A percentile compares a stretch with the other conserved stretches of the same genome.
Evolutionary conservation across 2,113 vertebrate genomes (phyloP).

Genomic region (Pachycephala philippinensis): DNA sequence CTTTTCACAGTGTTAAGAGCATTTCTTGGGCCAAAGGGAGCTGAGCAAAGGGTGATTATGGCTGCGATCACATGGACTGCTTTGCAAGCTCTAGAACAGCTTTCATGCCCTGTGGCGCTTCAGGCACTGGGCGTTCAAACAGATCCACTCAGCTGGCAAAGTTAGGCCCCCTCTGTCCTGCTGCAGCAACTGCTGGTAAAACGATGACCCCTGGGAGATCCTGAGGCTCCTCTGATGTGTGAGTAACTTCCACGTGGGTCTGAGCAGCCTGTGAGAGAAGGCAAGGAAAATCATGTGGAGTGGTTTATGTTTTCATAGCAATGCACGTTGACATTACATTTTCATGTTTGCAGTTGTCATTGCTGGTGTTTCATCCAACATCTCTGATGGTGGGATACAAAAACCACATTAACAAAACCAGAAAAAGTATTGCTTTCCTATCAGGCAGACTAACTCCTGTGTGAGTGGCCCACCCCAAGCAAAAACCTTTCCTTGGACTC

Average conservation of each 20-base stretch:
- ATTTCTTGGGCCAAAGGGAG: not conserved
- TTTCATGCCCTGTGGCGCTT: constrained; percentile 16
- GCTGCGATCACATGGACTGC: not conserved
- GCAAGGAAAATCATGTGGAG: not conserved
- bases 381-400: not conserved
- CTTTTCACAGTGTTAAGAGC: constrained; percentile 14
- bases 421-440: not conserved
- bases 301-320: not conserved
- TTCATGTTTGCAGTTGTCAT: not conserved
- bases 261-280: not conserved
- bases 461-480: not conserved
- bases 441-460: not conserved
- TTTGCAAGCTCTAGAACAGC: not conserved
- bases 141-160: not conserved
- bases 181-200: not conserved
- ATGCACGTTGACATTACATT: rapidly evolving
- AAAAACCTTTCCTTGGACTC: not conserved
- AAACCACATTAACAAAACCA: not conserved
- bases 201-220: not conserved
- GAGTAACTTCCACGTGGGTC: not conserved
- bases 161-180: not conserved
- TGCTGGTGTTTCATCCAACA: not conserved
- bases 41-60: not conserved
- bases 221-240: not conserved
- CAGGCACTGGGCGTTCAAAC: not conserved